A percentile compares a stretch with the other conserved stretches of the same genome.
Conservation (phyloP, 2,113 vertebrate genomes). For the Gorsachius goisagi region DNA sequence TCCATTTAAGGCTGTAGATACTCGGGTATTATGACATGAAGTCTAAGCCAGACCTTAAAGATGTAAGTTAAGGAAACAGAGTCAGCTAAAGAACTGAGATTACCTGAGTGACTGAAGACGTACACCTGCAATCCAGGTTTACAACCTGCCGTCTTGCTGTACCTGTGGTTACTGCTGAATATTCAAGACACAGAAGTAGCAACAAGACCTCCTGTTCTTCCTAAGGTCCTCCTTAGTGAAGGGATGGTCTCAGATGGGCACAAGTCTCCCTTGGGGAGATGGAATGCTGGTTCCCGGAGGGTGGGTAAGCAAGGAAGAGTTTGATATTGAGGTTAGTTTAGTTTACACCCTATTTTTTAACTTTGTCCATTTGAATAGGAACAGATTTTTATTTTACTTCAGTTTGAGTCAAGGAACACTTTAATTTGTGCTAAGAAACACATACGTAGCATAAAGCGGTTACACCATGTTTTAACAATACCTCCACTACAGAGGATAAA, state of each 20-base stretch:
- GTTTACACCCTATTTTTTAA: not conserved
- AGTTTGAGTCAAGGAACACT: not conserved
- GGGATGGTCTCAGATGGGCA: not conserved
- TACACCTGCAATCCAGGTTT: not conserved
- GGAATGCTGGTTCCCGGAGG: not conserved
- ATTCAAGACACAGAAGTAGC: not conserved
- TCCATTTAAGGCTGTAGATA: not conserved
- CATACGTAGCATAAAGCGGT: not conserved
- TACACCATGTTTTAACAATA: not conserved
- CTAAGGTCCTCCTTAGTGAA: not conserved
- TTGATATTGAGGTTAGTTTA: not conserved
- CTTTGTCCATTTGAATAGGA: not conserved
- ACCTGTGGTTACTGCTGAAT: not conserved
- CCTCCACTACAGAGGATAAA: not conserved
- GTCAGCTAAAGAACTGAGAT: not conserved
- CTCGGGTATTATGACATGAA: rapidly evolving
- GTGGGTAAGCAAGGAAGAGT: not conserved
- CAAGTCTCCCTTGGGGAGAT: not conserved
- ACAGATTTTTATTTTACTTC: not conserved
- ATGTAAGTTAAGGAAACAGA: not conserved
- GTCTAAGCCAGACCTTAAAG: not conserved
- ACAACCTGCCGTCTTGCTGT: not conserved
- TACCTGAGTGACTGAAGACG: not conserved
- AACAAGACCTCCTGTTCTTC: not conserved
- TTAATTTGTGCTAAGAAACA: not conserved